phyloP scores from a whole-genome alignment of 2,113 vertebrate species.

The Solea senegalensis region DNA sequence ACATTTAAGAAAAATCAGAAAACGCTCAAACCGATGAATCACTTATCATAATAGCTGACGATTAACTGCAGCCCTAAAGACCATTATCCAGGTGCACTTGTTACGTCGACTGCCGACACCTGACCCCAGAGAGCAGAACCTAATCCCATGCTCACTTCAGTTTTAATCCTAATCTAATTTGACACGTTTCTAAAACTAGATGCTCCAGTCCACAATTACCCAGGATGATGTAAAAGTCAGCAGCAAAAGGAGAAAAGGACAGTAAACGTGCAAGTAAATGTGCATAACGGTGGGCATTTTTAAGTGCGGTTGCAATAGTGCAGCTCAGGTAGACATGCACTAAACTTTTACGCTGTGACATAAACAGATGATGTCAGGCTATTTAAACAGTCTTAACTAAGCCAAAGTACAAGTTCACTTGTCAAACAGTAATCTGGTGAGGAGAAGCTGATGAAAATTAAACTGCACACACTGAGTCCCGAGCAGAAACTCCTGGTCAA shows the following conservation, averaged over 20 bases:
- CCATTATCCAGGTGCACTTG: slow-evolving; percentile 8
- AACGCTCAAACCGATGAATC: too few species aligned
- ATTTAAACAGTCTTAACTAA: slow-evolving; percentile 24
- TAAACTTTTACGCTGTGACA: slow-evolving; percentile 39
- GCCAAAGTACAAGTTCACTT: slow-evolving; percentile 43
- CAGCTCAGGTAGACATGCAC: not conserved
- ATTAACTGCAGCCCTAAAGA: not conserved
- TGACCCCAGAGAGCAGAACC: slow-evolving; percentile 36
- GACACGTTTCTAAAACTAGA: slow-evolving; percentile 70
- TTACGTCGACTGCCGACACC: slow-evolving; percentile 42
- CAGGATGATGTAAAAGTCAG: slow-evolving; percentile 29
- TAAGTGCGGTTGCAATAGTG: not conserved
- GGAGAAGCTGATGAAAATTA: slow-evolving; percentile 11
- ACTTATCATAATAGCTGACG: too few species aligned
- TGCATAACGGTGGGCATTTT: slow-evolving; percentile 6
- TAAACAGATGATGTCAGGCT: slow-evolving; percentile 28
- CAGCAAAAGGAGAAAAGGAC: slow-evolving; percentile 9
- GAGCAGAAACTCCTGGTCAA: not conserved
- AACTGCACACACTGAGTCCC: not conserved
- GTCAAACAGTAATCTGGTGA: slow-evolving; percentile 33
- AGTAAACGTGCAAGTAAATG: slow-evolving; percentile 11
- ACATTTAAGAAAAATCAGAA: too few species aligned
- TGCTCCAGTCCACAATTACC: slow-evolving; percentile 29
- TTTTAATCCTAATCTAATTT: slow-evolving; percentile 74
- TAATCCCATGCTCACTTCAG: slow-evolving; percentile 52